Evolutionary conservation across 1,140 invertebrate genomes (phyloP).

Genomic region (Aethina tumida): DNA sequence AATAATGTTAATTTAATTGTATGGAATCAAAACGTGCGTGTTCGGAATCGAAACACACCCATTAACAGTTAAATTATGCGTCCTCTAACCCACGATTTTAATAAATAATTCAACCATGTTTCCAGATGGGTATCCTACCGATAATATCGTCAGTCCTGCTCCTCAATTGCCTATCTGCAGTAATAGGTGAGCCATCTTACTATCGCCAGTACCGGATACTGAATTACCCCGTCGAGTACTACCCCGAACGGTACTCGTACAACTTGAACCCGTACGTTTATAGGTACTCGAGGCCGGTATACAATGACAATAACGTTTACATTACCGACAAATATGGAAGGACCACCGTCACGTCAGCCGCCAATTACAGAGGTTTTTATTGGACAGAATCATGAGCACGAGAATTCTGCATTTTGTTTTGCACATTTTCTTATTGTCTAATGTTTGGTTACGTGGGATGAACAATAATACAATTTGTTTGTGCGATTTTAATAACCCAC

Average conservation of each 20-base stretch:
- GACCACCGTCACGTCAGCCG: conserved; percentile 16
- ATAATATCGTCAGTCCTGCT: conserved; percentile 13
- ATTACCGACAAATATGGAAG: conserved; percentile 27
- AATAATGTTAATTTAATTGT: too few species aligned
- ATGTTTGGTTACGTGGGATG: too few species aligned
- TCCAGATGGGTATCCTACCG: too few species aligned
- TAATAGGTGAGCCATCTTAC: conserved; percentile 21
- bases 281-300: conserved; percentile 11
- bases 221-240: conserved; percentile 10
- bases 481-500: too few species aligned
- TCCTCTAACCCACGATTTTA: too few species aligned
- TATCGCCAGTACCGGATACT: conserved; percentile 20
- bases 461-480: too few species aligned
- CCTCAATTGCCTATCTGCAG: conserved; percentile 6
- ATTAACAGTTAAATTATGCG: too few species aligned
- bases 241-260: conserved; percentile 18
- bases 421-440: too few species aligned
- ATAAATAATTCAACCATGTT: too few species aligned
- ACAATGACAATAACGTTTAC: conserved; percentile 23
- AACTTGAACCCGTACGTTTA: conserved; percentile 20
- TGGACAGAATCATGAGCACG: neutral
- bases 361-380: conserved; percentile 9
- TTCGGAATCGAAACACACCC: too few species aligned
- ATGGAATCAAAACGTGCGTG: too few species aligned
- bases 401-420: neutral